Evolutionary conservation across 1,140 invertebrate species (phyloP).

Genomic region (Ephestia elutella): DNA sequence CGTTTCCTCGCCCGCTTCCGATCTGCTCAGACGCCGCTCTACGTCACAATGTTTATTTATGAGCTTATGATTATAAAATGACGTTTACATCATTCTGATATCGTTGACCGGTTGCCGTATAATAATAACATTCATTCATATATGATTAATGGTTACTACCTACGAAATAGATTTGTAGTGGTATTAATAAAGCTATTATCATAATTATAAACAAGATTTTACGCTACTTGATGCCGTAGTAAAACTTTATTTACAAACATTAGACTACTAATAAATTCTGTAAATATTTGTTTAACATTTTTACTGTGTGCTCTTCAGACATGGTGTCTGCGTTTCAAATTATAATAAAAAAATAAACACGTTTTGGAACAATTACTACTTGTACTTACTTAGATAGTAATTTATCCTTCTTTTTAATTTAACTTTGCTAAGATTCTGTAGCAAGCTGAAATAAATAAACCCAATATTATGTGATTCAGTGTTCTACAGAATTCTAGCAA

Average conservation of each 20-base stretch:
- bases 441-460: too few relatives aligned
- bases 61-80: conserved; percentile 72
- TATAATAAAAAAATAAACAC: not conserved
- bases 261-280: conserved; percentile 13
- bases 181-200: conserved; percentile 67
- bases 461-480: too few relatives aligned
- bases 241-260: conserved; percentile 54
- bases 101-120: conserved; percentile 61
- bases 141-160: conserved; percentile 66
- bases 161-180: conserved; percentile 68
- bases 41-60: conserved; percentile 69
- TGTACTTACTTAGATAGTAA: not conserved
- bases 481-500: too few relatives aligned
- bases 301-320: not conserved
- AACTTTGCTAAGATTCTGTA: too few relatives aligned
- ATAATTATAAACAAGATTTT: conserved; percentile 71
- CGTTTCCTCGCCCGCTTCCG: conserved; percentile 36
- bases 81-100: conserved; percentile 67
- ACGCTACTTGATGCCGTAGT: conserved; percentile 58
- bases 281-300: not conserved
- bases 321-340: not conserved
- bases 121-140: conserved; percentile 68
- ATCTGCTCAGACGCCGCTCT: conserved; percentile 27
- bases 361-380: not conserved
- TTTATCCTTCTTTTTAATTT: too few relatives aligned